These are phyloP conservation scores for Panulirus ornatus DNA, from an alignment of 1,140 invertebrate genomes.

Conservation along the genomic window DNA sequence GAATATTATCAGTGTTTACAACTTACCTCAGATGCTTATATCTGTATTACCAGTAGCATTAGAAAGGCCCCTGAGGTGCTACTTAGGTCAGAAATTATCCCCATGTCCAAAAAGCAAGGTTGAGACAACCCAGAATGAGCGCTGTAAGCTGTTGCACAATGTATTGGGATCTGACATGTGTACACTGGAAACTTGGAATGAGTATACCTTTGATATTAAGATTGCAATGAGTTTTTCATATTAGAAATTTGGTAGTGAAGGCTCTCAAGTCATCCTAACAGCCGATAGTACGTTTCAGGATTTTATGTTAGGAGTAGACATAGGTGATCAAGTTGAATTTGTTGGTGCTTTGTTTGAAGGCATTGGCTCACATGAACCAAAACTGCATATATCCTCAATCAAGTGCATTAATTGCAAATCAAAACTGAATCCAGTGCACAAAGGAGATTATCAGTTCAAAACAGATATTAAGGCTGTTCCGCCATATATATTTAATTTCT, in stretches of 20 bases:
- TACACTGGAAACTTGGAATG: slow-evolving; percentile 62
- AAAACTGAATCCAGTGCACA: not conserved
- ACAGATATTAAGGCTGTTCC: not conserved
- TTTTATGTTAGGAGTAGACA: slow-evolving; percentile 33
- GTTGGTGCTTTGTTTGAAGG: slow-evolving; percentile 51
- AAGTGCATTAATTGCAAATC: slow-evolving; percentile 44
- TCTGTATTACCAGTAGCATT: slow-evolving; percentile 28
- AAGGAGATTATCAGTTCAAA: not conserved
- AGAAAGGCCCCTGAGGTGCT: slow-evolving; percentile 30
- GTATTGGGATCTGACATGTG: slow-evolving; percentile 50
- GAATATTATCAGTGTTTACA: slow-evolving; percentile 29
- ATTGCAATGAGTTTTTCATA: slow-evolving; percentile 57
- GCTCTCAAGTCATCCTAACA: slow-evolving; percentile 19
- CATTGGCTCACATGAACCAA: slow-evolving; percentile 38
- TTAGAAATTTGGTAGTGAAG: slow-evolving; percentile 63
- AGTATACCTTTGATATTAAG: slow-evolving; percentile 52
- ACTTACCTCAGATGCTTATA: slow-evolving; percentile 47
- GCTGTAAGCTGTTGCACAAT: slow-evolving; percentile 49
- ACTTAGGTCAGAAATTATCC: slow-evolving; percentile 39
- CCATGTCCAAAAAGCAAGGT: slow-evolving; percentile 15
- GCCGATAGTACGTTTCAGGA: slow-evolving; percentile 48
- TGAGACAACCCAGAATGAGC: not conserved
- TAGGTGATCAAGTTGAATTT: slow-evolving; percentile 64
- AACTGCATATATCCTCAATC: slow-evolving; percentile 28
- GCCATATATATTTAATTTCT: slow-evolving; percentile 44